These are phyloP conservation scores for Colaptes auratus DNA, from an alignment of 2,113 vertebrate species.

Conservation along the genomic window DNA sequence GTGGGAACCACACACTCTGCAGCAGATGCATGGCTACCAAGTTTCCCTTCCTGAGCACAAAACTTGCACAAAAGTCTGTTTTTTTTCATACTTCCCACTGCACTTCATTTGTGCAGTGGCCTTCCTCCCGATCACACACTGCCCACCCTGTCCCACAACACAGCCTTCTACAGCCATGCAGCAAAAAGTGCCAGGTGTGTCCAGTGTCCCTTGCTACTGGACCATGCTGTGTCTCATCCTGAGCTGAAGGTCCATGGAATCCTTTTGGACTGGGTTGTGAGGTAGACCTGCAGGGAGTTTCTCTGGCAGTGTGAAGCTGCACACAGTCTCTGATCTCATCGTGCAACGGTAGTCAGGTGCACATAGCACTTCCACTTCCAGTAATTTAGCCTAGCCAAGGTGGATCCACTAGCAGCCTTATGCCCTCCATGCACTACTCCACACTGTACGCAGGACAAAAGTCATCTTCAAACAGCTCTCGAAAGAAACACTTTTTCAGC, in stretches of 20 bases:
- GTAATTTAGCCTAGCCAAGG: not conserved
- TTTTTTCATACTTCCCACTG: not conserved
- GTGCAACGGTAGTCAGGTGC: not conserved
- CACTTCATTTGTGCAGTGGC: too few species aligned
- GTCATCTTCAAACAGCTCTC: not conserved
- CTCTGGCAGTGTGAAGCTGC: not conserved
- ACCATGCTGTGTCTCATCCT: rapidly evolving
- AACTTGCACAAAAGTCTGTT: not conserved
- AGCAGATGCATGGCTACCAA: not conserved
- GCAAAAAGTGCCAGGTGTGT: not conserved
- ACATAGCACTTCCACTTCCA: not conserved
- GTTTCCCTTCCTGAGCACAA: not conserved
- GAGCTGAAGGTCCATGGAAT: not conserved
- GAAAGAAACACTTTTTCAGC: not conserved
- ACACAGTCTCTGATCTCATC: not conserved
- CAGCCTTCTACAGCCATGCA: not conserved
- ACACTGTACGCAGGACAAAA: not conserved
- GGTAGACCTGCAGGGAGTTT: not conserved
- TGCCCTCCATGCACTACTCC: rapidly evolving
- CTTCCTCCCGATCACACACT: not conserved
- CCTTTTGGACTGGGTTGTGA: not conserved
- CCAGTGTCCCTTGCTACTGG: rapidly evolving
- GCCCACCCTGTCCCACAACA: not conserved
- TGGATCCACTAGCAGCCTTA: not conserved
- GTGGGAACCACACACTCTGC: not conserved